Conservation (phyloP, 2,113 vertebrate species). For the Rhinolophus ferrumequinum region DNA sequence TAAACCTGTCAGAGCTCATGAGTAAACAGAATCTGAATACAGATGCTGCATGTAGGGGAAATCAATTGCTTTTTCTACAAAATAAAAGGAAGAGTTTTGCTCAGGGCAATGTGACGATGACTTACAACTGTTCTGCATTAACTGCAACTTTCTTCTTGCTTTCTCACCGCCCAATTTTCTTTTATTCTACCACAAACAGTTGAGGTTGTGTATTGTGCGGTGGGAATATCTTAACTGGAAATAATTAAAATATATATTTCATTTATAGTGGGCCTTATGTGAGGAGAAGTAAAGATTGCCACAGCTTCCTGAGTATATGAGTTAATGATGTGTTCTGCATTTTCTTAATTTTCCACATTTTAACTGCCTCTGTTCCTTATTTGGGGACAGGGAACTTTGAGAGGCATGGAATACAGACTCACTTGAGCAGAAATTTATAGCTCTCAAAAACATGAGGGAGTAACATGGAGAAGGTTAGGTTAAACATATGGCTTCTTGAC, state of each 20-base stretch:
- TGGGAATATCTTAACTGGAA: slow-evolving; percentile 84
- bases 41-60: slow-evolving; percentile 63
- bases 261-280: slow-evolving; percentile 82
- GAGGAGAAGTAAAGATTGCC: slow-evolving; percentile 84
- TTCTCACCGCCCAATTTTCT: slow-evolving; percentile 81
- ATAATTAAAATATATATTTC: slow-evolving; percentile 85
- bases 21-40: slow-evolving; percentile 79
- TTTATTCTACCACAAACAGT: slow-evolving; percentile 71
- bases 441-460: background rate
- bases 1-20: slow-evolving; percentile 78
- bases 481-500: background rate
- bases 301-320: slow-evolving; percentile 82
- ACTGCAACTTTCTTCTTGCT: slow-evolving; percentile 80
- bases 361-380: slow-evolving; percentile 83
- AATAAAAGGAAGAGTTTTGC: slow-evolving; percentile 84
- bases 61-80: slow-evolving; percentile 75
- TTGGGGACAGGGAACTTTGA: slow-evolving; percentile 61
- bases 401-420: slow-evolving; percentile 54
- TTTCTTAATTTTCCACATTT: slow-evolving; percentile 88
- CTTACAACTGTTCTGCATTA: slow-evolving; percentile 84
- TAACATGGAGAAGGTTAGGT: background rate
- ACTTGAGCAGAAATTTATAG: background rate
- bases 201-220: slow-evolving; percentile 68
- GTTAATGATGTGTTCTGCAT: slow-evolving; percentile 87
- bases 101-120: slow-evolving; percentile 82